A percentile compares a stretch with the other conserved stretches of the same genome.
These are phyloP conservation scores for Harpagoxenus sublaevis DNA, from an alignment of 2,888 invertebrate species.

Conservation along the genomic window DNA sequence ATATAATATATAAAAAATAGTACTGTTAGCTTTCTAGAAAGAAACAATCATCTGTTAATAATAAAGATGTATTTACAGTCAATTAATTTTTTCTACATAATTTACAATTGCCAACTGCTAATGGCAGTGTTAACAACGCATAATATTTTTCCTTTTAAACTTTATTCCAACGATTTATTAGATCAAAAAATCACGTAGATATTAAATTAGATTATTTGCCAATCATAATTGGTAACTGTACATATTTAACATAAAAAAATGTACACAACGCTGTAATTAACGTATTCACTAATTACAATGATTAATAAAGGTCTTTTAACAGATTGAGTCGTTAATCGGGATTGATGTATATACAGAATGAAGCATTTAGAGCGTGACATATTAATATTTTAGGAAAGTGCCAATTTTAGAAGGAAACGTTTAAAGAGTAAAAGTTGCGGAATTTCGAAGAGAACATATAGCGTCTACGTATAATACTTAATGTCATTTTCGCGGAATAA, in stretches of 20 bases:
- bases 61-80: constrained; percentile 86
- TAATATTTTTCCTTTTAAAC: constrained; percentile 75
- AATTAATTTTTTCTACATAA: constrained; percentile 84
- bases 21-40: constrained; percentile 71
- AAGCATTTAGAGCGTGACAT: constrained; percentile 44
- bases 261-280: constrained; percentile 83
- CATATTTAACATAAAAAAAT: constrained; percentile 84
- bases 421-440: not conserved
- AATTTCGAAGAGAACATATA: not conserved
- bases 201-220: constrained; percentile 83
- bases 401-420: not conserved
- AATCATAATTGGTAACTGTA: constrained; percentile 85
- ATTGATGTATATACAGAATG: constrained; percentile 83
- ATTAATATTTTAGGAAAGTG: constrained; percentile 2
- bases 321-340: constrained; percentile 75
- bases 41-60: constrained; percentile 83
- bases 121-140: constrained; percentile 84
- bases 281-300: constrained; percentile 83
- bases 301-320: constrained; percentile 81
- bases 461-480: not conserved
- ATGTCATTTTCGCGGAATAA: not conserved
- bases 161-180: constrained; percentile 75
- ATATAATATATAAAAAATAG: constrained; percentile 71
- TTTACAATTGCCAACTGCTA: constrained; percentile 84
- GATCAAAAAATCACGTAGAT: constrained; percentile 79